phyloP scores from a whole-genome alignment of 2,888 invertebrate species.

The Philonicus albiceps region DNA sequence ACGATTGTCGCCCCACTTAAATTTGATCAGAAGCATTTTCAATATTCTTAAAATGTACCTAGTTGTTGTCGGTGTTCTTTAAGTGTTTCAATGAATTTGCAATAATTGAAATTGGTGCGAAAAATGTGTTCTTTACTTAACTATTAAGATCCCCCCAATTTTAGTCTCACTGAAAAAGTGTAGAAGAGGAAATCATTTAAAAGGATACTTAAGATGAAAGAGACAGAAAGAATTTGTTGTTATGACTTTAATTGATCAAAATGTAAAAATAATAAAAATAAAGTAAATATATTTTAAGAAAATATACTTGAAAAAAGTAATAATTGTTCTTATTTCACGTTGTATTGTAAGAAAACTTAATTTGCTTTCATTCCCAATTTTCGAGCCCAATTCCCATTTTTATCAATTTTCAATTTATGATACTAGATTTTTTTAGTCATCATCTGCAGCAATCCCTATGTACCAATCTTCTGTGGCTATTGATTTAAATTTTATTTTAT shows the following conservation, averaged over 20 bases:
- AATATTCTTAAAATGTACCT: neutral
- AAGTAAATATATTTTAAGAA: conserved; percentile 16
- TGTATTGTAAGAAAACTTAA: no score
- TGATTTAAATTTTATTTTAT: no score
- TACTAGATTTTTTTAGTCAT: no score
- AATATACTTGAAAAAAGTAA: neutral
- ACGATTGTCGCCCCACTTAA: neutral
- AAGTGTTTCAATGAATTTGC: conserved; percentile 12
- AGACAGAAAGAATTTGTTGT: neutral
- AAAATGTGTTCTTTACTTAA: conserved; percentile 1
- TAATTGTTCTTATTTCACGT: neutral
- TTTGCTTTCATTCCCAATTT: no score
- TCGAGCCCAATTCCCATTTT: no score
- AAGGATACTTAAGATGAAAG: neutral
- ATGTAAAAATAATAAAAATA: neutral
- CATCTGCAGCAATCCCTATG: no score
- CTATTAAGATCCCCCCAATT: neutral
- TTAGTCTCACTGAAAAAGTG: neutral
- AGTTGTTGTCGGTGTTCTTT: neutral
- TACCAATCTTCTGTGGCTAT: no score
- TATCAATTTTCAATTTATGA: no score
- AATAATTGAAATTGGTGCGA: conserved; percentile 23
- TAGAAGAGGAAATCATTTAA: neutral
- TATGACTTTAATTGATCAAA: neutral
- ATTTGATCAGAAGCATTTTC: neutral